Evolutionary conservation across 2,888 invertebrate genomes (phyloP).

Genomic region (Steinernema hermaphroditum): DNA sequence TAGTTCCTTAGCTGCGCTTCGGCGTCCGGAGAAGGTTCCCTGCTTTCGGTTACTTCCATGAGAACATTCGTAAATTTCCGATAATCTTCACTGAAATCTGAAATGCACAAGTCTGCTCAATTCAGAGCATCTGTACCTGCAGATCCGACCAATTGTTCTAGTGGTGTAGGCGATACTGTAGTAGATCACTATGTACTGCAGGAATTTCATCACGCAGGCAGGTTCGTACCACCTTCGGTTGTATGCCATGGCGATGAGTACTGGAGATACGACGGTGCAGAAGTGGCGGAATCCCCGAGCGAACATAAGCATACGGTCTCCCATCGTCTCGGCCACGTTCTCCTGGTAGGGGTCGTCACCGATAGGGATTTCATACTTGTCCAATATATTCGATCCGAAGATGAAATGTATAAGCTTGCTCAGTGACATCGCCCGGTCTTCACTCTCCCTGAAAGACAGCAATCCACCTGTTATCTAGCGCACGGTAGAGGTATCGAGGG

Average conservation of each 20-base stretch:
- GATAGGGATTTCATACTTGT: not conserved
- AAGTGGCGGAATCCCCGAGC: constrained; percentile 13
- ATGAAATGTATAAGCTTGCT: not conserved
- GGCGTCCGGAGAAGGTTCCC: not conserved
- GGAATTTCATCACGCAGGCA: not conserved
- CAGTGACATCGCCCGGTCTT: not conserved
- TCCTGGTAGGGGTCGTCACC: not conserved
- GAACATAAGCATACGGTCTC: constrained; percentile 12
- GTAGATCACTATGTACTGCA: not conserved
- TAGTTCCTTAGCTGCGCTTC: constrained; percentile 5
- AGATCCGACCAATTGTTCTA: constrained; percentile 18
- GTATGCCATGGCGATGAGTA: constrained; percentile 2
- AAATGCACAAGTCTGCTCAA: too few species aligned
- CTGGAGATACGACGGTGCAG: constrained; percentile 5
- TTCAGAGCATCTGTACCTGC: not conserved
- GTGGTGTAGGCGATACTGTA: constrained; percentile 17
- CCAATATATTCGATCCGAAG: not conserved
- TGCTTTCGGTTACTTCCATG: not conserved
- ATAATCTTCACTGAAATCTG: constrained; percentile 30
- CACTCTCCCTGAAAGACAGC: too few species aligned
- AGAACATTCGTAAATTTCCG: not conserved
- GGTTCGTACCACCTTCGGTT: not conserved
- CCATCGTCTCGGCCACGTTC: constrained; percentile 1
- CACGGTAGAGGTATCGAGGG: not conserved
- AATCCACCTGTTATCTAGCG: too few species aligned